Percentiles rank a stretch among this genome's conserved stretches.
These are phyloP conservation scores for Alloscopus bannaensis DNA, from an alignment of 2,888 invertebrate species.

Conservation along the genomic window DNA sequence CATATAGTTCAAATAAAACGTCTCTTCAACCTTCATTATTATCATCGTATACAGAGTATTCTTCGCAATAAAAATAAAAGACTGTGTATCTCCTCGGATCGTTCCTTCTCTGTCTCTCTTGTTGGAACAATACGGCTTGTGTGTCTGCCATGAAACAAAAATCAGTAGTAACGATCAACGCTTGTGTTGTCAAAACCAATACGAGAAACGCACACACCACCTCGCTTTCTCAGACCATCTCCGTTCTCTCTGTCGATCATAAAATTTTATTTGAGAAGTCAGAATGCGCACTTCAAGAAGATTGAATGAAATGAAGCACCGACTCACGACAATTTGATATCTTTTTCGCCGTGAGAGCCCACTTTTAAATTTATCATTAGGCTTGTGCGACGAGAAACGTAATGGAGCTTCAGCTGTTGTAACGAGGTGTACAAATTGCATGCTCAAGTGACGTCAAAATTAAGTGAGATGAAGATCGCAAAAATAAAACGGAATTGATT, in stretches of 20 bases:
- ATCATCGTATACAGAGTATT: slow-evolving; percentile 36
- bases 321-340: no score
- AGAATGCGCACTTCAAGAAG: no score
- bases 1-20: slow-evolving; percentile 50
- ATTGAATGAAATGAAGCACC: no score
- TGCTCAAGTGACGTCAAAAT: no score
- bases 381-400: no score
- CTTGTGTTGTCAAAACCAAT: slow-evolving; percentile 40
- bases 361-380: no score
- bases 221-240: slow-evolving; percentile 42
- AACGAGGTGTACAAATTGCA: no score
- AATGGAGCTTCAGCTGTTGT: no score
- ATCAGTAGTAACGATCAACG: background rate
- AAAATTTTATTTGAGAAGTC: slow-evolving; percentile 54
- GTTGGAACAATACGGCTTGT: background rate
- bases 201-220: slow-evolving; percentile 22
- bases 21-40: slow-evolving; percentile 41
- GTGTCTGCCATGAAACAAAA: slow-evolving; percentile 11
- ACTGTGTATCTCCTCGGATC: background rate
- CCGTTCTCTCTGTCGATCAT: slow-evolving; percentile 41
- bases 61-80: slow-evolving; percentile 34
- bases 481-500: no score
- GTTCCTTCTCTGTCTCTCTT: background rate
- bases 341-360: no score
- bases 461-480: no score